Evolutionary conservation across 2,888 invertebrate genomes (phyloP).

Genomic region (Scaptomyza cyrtandrae): DNA sequence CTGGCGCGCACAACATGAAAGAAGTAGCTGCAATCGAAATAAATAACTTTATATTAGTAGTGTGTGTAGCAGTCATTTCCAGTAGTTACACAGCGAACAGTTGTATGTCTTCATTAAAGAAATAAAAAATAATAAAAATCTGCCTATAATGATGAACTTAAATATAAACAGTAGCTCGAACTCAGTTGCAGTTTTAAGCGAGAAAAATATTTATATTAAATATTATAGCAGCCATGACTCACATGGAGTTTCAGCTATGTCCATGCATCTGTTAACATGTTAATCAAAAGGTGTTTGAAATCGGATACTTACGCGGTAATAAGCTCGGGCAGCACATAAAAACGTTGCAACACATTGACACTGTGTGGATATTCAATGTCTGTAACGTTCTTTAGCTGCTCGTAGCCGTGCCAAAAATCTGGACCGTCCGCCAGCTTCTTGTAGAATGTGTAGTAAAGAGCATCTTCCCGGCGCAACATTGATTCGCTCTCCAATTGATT

Average conservation of each 20-base stretch:
- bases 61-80: neutral
- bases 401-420: constrained; percentile 87
- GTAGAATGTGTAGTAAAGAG: constrained; percentile 95
- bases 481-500: constrained; percentile 93
- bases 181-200: neutral
- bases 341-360: constrained; percentile 92
- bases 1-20: constrained; percentile 73
- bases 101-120: neutral
- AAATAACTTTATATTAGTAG: neutral
- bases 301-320: constrained; percentile 81
- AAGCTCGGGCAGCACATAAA: constrained; percentile 94
- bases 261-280: neutral
- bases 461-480: constrained; percentile 94
- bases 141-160: neutral
- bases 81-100: neutral
- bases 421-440: constrained; percentile 91
- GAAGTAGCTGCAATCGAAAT: constrained; percentile 68
- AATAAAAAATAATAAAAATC: neutral
- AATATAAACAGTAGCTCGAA: neutral
- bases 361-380: constrained; percentile 92
- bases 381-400: constrained; percentile 89
- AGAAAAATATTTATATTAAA: neutral
- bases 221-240: neutral
- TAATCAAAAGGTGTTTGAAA: neutral
- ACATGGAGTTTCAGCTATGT: neutral